Base-by-base conservation (phyloP, 1,140 invertebrate genomes). In the Protaetia brevitarsis region DNA sequence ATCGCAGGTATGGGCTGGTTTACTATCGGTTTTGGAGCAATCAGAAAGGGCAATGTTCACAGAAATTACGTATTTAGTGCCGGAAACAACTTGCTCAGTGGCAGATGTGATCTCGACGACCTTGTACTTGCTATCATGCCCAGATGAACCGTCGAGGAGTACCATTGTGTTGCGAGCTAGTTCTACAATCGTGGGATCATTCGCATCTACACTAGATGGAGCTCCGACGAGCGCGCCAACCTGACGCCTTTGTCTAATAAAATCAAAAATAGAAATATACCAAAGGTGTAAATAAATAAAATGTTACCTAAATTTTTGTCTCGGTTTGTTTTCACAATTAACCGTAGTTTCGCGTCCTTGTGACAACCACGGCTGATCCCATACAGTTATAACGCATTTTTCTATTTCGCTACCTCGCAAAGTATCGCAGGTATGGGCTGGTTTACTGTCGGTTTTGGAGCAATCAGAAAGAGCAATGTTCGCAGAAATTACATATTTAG, bases 11-110 rank as follows among this genome's bases (percentile, higher is more conserved):
- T 59, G 23, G 10, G 59, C 16, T n/a, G 63, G 51, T 41, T 28
- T 37, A 2, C 10, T 2, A 23, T 68, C 31, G 37, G 37, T 31
- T 68, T 69, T 67, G 6, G 16, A n/a, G 30, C 70, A 71, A 28
- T 71, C 68, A 27, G 70, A 69, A 10, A 67, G 26, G 8, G 59
- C 31, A 0, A 84, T 76, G 71, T 81, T 79, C 13, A 79, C 69
- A 63, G 79, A 81, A 71, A 83, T 75, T 69, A 74, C 75, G 65
- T 79, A 81, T 59, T 80, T 77, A 23, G 76, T 59, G 4, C 81
- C 80, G 6, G 81, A 76, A n/a, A 81, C 75, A 8, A 77, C 67
- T 70, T 82, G 79, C 65, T 75, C 79, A 11, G 77, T 75, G 21
- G 80, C 72, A 11, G 64, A 70, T 59, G 67, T 8, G 23, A 71